A percentile compares a stretch with the other conserved stretches of the same genome.
phyloP scores from a whole-genome alignment of 2,888 invertebrate species.

The Arenicola marina region DNA sequence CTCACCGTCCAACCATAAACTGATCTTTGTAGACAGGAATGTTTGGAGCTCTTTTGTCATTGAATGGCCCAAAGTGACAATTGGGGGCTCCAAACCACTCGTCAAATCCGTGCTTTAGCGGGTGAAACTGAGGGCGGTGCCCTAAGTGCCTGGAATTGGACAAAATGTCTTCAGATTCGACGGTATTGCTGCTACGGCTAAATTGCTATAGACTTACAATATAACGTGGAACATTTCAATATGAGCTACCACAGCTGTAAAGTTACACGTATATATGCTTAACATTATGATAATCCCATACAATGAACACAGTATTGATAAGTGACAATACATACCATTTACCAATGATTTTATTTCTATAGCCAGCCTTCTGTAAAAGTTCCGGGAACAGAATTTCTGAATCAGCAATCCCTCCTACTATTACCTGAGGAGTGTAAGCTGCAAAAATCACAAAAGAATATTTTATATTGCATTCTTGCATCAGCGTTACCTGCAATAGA shows the following conservation, averaged over 20 bases:
- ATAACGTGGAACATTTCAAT: too few species aligned
- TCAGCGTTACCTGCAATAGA: too few species aligned
- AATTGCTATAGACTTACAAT: too few species aligned
- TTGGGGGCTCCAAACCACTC: slow-evolving; percentile 63
- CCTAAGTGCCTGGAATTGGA: slow-evolving; percentile 59
- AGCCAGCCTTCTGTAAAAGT: slow-evolving; percentile 46
- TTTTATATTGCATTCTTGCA: too few species aligned
- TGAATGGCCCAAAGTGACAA: slow-evolving; percentile 63
- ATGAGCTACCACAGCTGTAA: too few species aligned
- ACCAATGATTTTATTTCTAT: slow-evolving; percentile 56
- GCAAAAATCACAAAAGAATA: too few species aligned
- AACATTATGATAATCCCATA: neutral
- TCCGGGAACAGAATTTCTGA: slow-evolving; percentile 55
- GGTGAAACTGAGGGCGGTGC: slow-evolving; percentile 59
- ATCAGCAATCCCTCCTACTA: slow-evolving; percentile 56
- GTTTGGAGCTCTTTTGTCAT: slow-evolving; percentile 60
- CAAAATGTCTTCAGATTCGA: neutral
- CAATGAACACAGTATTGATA: neutral
- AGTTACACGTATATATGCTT: neutral
- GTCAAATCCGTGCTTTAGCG: slow-evolving; percentile 63
- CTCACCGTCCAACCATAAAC: slow-evolving; percentile 61
- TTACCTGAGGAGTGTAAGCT: slow-evolving; percentile 58
- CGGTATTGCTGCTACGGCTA: too few species aligned
- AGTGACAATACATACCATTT: slow-evolving; percentile 51
- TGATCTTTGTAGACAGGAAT: slow-evolving; percentile 62